Base-by-base conservation (phyloP, 2,797 vertebrate genomes). In the Oryzias dopingdopingensis region DNA sequence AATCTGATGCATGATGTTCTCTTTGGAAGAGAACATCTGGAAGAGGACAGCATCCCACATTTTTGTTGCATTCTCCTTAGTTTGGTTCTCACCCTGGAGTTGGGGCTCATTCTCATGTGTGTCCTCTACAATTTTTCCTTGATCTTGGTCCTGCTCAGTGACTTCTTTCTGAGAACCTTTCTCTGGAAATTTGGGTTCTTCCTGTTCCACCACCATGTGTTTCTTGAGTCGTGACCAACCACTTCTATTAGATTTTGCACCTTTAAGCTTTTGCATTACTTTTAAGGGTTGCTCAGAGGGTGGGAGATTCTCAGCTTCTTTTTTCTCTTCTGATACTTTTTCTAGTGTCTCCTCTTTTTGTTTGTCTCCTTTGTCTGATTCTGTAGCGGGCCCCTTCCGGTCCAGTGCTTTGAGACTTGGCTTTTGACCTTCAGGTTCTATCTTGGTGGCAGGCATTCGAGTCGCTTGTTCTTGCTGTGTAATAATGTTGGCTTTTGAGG, bases 41-140 rank as follows among this genome's bases (percentile, higher is more conserved):
- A 97, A 95, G 42, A 99, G 91, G 59, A 97, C 88, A 0, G 96
- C 95, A 0, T 98, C 93, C 97, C 97, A 99, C 93, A 97, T 94
- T 77, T 91, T 92, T 0, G 80, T 86, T 41, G 93, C 93, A 47
- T 87, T 1, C 4, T 77, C 85, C 68, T 63, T 67, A 52, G 20
- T 56, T 46, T 77, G 59, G 18, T 37, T 74, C 22, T 73, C 52
- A 10, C 69, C 58, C 52, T 59, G 60, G 48, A 17, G 4, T 3
- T 0, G 61, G 0, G 64, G 5, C 17, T 49, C 18, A 6, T 79
- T 79, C 1, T 0, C 46, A 8, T 49, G 71, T 41, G 83, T 81
- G 45, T 63, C 66, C 0, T 59, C 78, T 4, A 42, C 8, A 16
- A 16, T 72, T 45, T 56, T 72, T 7, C 1, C 76, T 53, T 72